Evolutionary conservation across 2,888 invertebrate species (phyloP), one percentile per base, ranked within the genome.

Genomic region (Drosophila paracracens): DNA sequence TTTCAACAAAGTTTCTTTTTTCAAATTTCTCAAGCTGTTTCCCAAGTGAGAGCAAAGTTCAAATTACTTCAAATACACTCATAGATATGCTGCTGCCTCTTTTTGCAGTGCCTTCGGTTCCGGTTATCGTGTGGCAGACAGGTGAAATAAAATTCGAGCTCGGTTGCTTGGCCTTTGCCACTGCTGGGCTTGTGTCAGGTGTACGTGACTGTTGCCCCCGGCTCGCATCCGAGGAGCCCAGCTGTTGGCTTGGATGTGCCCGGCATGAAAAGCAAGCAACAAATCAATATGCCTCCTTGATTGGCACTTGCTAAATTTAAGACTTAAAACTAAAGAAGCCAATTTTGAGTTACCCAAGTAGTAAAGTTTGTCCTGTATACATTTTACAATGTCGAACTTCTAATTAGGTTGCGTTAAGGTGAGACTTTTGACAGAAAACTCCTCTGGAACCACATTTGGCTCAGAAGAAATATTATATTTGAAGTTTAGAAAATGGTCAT

Each of bases 241-340:
- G 57, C 53, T 73, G 85, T 35, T 71, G 74, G 62, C 63, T 66
- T 60, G 65, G 70, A 57, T 72, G 67, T 64, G 66, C 65, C 40
- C 56, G 53, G 62, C 62, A 73, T 71, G 57, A 71, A 71, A 70
- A 21, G 21, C 33, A 70, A 21, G 21, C 33, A 68, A 61, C 74
- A 83, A 85, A 83, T 87, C 87, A 90, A 88, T 85, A 90, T 70
- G 54, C 57, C 51, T 54, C 52, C 73, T 87, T 88, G 90, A 90
- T 87, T 90, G 87, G 78, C 86, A 87, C 77, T 90, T 79, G 74
- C 67, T 68, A 81, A 82, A 74, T 79, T 73, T 70, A 82, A 82
- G 81, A 71, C 75, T 54, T 59, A 53, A 71, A 70, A 67, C 35
- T n/a, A 40, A 70, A 18, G 11, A 36, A 35, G 18, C 1, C 8